These are phyloP conservation scores for Sebastes diploproa DNA, from an alignment of 2,797 vertebrate species.

Conservation along the genomic window DNA sequence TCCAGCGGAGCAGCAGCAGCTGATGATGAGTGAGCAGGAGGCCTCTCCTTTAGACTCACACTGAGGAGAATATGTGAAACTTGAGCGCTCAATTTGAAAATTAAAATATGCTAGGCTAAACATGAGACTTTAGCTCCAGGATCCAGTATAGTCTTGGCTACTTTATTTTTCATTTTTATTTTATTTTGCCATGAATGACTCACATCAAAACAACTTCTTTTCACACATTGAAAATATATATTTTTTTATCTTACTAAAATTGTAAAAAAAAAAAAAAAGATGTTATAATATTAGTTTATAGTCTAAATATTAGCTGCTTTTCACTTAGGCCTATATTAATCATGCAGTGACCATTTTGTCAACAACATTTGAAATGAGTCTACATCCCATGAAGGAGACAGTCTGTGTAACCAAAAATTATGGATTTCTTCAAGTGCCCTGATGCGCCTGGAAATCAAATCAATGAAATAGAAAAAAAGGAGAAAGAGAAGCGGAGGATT, in stretches of 20 bases:
- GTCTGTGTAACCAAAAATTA: neutral
- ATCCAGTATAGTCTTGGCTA: neutral
- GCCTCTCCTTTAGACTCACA: neutral
- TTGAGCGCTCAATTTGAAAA: neutral
- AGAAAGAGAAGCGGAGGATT: neutral
- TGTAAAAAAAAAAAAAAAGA: neutral
- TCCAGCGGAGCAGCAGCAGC: neutral
- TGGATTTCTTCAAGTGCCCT: neutral
- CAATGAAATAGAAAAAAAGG: neutral
- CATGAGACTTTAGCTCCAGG: neutral
- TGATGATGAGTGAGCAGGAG: neutral
- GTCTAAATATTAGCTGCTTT: neutral
- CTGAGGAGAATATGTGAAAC: neutral
- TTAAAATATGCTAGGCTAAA: neutral
- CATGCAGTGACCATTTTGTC: neutral
- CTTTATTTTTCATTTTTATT: neutral
- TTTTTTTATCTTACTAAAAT: neutral
- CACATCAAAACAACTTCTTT: neutral
- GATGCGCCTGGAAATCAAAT: slow-evolving; percentile 1
- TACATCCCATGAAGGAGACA: neutral
- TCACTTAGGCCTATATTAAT: neutral
- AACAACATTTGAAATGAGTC: neutral
- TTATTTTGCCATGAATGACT: neutral
- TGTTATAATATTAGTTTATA: neutral
- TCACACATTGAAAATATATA: neutral